A percentile compares a stretch with the other conserved stretches of the same genome.
These are phyloP conservation scores for Trilocha varians DNA, from an alignment of 2,888 invertebrate species.

Conservation along the genomic window DNA sequence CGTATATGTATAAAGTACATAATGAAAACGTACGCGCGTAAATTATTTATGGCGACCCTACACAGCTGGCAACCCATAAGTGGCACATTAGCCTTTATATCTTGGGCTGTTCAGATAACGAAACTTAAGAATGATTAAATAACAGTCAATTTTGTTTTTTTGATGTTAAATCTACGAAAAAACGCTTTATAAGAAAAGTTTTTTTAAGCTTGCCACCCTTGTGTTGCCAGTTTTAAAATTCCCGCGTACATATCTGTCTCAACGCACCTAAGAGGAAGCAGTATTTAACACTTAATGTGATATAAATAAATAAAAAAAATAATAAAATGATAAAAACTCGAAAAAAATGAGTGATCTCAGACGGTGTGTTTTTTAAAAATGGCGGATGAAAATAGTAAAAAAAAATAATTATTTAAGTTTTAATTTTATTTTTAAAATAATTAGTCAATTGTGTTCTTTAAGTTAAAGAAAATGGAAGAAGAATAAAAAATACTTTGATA, in stretches of 20 bases:
- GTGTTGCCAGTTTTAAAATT: too few relatives aligned
- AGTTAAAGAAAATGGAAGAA: conserved; percentile 1
- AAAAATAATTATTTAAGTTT: conserved; percentile 23
- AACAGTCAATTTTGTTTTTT: too few relatives aligned
- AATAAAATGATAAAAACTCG: conserved; percentile 49
- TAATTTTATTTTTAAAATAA: conserved; percentile 8
- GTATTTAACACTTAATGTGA: conserved; percentile 31
- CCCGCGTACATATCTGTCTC: conserved; percentile 33
- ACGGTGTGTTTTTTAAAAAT: conserved; percentile 48
- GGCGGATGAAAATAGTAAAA: conserved; percentile 31
- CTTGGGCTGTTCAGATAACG: too few relatives aligned
- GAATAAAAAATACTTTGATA: background rate
- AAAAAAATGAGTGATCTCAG: conserved; percentile 70
- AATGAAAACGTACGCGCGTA: too few relatives aligned
- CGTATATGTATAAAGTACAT: too few relatives aligned
- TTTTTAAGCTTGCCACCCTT: conserved; percentile 4
- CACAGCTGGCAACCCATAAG: too few relatives aligned
- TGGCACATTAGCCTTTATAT: too few relatives aligned
- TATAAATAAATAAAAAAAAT: conserved; percentile 37
- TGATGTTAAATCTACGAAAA: too few relatives aligned
- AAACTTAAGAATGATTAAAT: too few relatives aligned
- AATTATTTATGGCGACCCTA: too few relatives aligned
- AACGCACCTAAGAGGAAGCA: conserved; percentile 42
- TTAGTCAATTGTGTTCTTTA: conserved; percentile 35
- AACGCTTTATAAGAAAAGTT: too few relatives aligned